Evolutionary conservation across 1,140 invertebrate species (phyloP).

Genomic region (Pogonomyrmex barbatus): DNA sequence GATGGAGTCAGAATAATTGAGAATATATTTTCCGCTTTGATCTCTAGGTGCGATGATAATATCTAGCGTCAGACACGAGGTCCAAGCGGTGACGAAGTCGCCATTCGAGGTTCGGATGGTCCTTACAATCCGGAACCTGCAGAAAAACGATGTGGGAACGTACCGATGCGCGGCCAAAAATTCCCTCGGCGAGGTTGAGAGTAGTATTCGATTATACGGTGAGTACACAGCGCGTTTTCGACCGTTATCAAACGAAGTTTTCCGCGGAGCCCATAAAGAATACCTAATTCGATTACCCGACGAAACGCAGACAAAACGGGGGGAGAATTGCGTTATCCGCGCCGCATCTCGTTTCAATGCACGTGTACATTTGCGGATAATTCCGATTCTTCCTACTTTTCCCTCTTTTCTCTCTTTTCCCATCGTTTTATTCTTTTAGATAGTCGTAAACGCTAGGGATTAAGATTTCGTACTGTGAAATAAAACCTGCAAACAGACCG

Average conservation of each 20-base stretch:
- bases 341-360: conserved; percentile 58
- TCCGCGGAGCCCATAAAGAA: conserved; percentile 52
- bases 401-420: background rate
- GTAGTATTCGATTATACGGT: conserved; percentile 96
- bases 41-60: conserved; percentile 92
- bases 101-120: conserved; percentile 94
- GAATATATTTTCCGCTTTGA: conserved; percentile 10
- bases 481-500: conserved; percentile 48
- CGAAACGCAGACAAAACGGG: conserved; percentile 50
- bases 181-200: conserved; percentile 95
- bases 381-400: conserved; percentile 13
- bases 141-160: conserved; percentile 92
- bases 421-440: background rate
- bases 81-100: conserved; percentile 90
- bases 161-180: conserved; percentile 97
- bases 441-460: conserved; percentile 42
- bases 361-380: conserved; percentile 52
- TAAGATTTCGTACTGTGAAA: conserved; percentile 55
- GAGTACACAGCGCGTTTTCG: conserved; percentile 81
- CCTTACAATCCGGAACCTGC: conserved; percentile 92
- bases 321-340: conserved; percentile 48
- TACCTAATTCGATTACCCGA: conserved; percentile 60
- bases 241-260: conserved; percentile 62
- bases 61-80: conserved; percentile 92
- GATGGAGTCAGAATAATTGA: conserved; percentile 17